A percentile compares a stretch with the other conserved stretches of the same genome.
phyloP scores from a whole-genome alignment of 2,888 invertebrate species.

The Epinotia brunnichana region DNA sequence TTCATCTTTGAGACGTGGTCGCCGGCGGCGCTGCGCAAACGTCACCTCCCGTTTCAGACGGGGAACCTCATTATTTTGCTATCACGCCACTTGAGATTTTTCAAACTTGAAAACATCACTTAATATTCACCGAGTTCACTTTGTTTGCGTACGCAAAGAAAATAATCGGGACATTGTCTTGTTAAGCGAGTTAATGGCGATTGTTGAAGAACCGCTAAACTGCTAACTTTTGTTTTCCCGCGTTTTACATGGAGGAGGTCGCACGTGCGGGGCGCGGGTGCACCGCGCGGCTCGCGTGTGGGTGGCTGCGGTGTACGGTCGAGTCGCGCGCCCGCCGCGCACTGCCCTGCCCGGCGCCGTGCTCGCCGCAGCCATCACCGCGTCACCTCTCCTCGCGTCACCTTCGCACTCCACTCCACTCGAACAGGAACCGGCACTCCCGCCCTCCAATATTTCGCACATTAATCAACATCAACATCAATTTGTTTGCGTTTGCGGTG shows the following conservation, averaged over 20 bases:
- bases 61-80: slow-evolving; percentile 58
- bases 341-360: slow-evolving; percentile 71
- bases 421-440: slow-evolving; percentile 49
- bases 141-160: slow-evolving; percentile 60
- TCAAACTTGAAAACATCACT: slow-evolving; percentile 47
- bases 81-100: slow-evolving; percentile 33
- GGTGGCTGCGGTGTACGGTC: slow-evolving; percentile 66
- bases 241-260: slow-evolving; percentile 50
- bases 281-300: slow-evolving; percentile 58
- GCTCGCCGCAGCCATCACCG: slow-evolving; percentile 50
- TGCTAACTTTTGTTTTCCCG: slow-evolving; percentile 57
- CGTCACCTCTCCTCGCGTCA: slow-evolving; percentile 51
- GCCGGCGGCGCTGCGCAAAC: slow-evolving; percentile 56
- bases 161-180: slow-evolving; percentile 55
- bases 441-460: slow-evolving; percentile 58
- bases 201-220: slow-evolving; percentile 64
- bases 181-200: slow-evolving; percentile 56
- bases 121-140: slow-evolving; percentile 50
- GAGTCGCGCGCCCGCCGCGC: slow-evolving; percentile 74
- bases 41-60: slow-evolving; percentile 59
- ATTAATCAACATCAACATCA: slow-evolving; percentile 54
- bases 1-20: slow-evolving; percentile 69
- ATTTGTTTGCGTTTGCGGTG: slow-evolving; percentile 51
- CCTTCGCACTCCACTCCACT: slow-evolving; percentile 59
- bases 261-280: slow-evolving; percentile 52